These are phyloP conservation scores for Podarcis lilfordi DNA, from an alignment of 2,797 vertebrate species.

Conservation along the genomic window DNA sequence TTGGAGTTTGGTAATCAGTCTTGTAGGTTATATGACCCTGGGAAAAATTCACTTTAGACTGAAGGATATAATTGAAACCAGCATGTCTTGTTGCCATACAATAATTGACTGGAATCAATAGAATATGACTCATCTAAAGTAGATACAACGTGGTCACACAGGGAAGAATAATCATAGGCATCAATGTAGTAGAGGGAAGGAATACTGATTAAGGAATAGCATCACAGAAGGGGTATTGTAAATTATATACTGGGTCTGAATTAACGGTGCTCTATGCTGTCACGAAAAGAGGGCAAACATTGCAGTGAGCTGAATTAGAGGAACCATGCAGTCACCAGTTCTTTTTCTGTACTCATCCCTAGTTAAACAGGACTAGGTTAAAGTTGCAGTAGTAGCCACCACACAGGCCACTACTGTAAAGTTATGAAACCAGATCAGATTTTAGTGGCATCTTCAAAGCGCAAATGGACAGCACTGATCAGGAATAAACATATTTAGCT, in stretches of 20 bases:
- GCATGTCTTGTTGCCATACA: not conserved
- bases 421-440: not conserved
- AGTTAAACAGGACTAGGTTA: not conserved
- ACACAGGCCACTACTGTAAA: not conserved
- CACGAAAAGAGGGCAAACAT: not conserved
- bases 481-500: not conserved
- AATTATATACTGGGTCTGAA: not conserved
- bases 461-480: not conserved
- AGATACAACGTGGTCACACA: not conserved
- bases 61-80: not conserved
- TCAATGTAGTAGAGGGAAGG: slow-evolving; percentile 8
- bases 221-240: not conserved
- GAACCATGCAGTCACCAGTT: not conserved
- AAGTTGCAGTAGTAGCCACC: not conserved
- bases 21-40: not conserved
- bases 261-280: not conserved
- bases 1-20: not conserved
- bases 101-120: slow-evolving; percentile 22
- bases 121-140: not conserved
- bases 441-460: not conserved
- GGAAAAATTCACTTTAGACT: not conserved
- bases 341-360: not conserved
- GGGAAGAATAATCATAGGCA: slow-evolving; percentile 24
- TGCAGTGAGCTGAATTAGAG: not conserved
- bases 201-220: slow-evolving; percentile 32